Evolutionary conservation across 1,140 invertebrate species (phyloP).

Genomic region (Oscheius sp.): DNA sequence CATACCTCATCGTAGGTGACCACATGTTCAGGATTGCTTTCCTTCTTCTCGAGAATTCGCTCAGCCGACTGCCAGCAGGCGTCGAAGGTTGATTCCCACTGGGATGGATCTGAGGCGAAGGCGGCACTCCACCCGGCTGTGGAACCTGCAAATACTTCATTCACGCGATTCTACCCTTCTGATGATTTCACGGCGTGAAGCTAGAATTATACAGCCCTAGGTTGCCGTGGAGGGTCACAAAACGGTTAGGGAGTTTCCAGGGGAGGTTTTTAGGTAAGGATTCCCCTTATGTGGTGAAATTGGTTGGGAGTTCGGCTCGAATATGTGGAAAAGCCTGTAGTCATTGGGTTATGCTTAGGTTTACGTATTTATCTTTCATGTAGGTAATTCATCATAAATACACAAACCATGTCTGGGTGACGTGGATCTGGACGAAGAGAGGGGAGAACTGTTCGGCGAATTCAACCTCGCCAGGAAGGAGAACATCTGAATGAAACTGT

Average conservation of each 20-base stretch:
- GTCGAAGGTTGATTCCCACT: conserved; percentile 74
- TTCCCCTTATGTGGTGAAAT: too few relatives aligned
- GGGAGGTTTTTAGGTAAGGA: too few relatives aligned
- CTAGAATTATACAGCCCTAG: too few relatives aligned
- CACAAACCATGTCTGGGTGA: not conserved
- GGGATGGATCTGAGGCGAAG: conserved; percentile 55
- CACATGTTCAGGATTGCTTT: conserved; percentile 58
- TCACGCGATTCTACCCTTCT: too few relatives aligned
- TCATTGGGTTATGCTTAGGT: too few relatives aligned
- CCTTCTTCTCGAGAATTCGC: conserved; percentile 74
- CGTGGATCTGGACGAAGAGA: not conserved
- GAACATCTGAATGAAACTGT: not conserved
- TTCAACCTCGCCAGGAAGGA: not conserved
- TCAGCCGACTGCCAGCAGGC: conserved; percentile 89
- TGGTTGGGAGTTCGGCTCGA: too few relatives aligned
- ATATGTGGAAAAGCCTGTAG: too few relatives aligned
- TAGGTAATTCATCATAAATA: not conserved
- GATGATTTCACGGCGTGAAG: too few relatives aligned
- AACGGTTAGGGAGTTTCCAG: too few relatives aligned
- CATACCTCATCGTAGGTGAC: conserved; percentile 29
- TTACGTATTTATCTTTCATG: too few relatives aligned
- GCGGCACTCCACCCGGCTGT: conserved; percentile 50
- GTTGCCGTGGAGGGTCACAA: too few relatives aligned
- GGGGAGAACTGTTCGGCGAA: not conserved
- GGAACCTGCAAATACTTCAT: too few relatives aligned